Conservation (phyloP, 2,113 vertebrate genomes). For the Meles meles region DNA sequence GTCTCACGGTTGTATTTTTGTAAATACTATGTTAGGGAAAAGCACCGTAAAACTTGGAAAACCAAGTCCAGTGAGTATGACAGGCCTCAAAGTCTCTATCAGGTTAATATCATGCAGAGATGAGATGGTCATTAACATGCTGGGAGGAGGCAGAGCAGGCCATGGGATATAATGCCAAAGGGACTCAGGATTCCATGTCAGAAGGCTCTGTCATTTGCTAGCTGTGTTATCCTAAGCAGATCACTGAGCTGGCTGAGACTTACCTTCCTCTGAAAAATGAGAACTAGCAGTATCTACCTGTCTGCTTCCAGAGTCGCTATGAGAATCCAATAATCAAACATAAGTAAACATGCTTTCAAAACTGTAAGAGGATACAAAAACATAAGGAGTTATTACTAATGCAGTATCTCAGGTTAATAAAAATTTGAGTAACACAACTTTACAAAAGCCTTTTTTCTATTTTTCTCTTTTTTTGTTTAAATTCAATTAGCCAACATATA, state of each 20-base stretch:
- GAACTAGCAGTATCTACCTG: neutral
- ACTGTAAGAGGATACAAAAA: neutral
- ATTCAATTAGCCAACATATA: no score
- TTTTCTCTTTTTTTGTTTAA: no score
- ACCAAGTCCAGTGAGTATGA: neutral
- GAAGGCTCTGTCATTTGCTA: neutral
- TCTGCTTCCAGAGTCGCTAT: neutral
- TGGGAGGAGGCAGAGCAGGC: neutral
- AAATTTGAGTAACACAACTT: neutral
- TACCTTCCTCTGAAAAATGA: neutral
- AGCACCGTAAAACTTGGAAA: neutral
- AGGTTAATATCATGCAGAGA: neutral
- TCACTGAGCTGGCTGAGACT: neutral
- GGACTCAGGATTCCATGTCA: neutral
- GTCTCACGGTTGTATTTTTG: neutral
- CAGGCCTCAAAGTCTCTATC: neutral
- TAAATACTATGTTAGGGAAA: neutral
- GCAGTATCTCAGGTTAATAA: neutral
- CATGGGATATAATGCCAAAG: fast-evolving
- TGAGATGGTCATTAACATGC: neutral
- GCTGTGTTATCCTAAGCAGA: neutral
- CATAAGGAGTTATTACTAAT: neutral
- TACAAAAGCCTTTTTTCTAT: neutral
- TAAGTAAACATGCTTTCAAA: neutral
- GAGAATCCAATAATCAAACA: neutral